Evolutionary conservation across 2,797 vertebrate genomes (phyloP), one percentile per base, ranked within the genome.

Genomic region (Alcedo quadribrachys): DNA sequence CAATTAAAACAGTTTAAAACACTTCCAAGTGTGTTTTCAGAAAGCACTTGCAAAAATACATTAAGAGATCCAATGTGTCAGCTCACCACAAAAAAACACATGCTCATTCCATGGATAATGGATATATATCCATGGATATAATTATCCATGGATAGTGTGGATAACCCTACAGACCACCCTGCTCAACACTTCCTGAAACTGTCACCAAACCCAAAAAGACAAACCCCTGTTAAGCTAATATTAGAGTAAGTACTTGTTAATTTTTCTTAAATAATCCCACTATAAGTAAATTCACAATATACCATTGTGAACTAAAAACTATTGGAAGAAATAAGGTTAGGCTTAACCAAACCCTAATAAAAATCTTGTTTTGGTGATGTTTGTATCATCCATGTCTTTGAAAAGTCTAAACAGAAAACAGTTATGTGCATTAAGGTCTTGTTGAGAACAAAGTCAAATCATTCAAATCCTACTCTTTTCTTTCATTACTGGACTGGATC

Each of bases 401-500:
- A 37, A 20, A 89, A 92, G 48, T 54, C 57, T 67, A 81, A 79
- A 67, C 1, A 75, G 66, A 73, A 55, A 11, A 69, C 6, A 66
- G 48, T 55, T 63, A 91, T 65, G 24, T 50, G 12, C 35, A 66
- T 58, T 63, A 83, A 85, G 86, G 73, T 79, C 87, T 81, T 79
- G 46, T 48, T 71, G 55, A 81, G 66, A 85, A 81, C 16, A 12
- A 73, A 91, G 63, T 9, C 28, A 17, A 70, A 79, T 48, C 55
- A 89, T 51, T 79, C 32, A 77, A 73, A 83, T 48, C 79, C 46
- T 81, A 25, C 62, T 70, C 55, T 55, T 6, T 65, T 71, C 87
- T 91, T 85, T 85, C 62, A 81, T 78, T 87, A 89, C 46, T 42
- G 68, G 62, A 63, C 58, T 54, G 28, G 61, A 89, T 90, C 81